Conservation (phyloP, 2,888 invertebrate genomes). For the Periphyllus acericola region DNA sequence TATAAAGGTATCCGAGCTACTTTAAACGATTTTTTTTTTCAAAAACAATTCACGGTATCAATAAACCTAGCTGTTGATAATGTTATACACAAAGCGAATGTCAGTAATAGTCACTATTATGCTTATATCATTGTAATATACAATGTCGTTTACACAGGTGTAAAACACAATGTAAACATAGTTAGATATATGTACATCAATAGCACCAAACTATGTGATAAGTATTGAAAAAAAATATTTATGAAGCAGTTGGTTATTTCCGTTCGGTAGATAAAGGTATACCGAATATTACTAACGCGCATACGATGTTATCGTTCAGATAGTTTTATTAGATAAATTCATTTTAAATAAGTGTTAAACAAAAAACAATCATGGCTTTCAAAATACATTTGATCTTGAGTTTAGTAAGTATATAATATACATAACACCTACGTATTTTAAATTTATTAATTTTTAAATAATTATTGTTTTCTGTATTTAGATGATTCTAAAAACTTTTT, state of each 20-base stretch:
- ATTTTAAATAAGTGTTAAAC: neutral
- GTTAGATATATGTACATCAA: neutral
- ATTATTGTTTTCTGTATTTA: neutral
- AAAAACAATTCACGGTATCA: neutral
- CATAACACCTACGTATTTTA: neutral
- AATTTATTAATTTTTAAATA: neutral
- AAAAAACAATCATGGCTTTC: neutral
- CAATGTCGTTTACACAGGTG: neutral
- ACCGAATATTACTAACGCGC: neutral
- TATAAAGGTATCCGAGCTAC: no score
- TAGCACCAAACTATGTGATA: neutral
- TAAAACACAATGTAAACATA: neutral
- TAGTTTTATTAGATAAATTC: neutral
- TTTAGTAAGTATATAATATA: constrained; percentile 13
- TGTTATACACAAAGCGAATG: neutral
- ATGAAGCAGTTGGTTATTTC: neutral
- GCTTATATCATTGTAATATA: neutral
- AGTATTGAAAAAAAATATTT: neutral
- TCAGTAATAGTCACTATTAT: neutral
- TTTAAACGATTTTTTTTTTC: no score
- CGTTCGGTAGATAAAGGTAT: no score
- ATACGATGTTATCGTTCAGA: neutral
- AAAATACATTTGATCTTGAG: neutral
- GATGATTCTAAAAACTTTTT: neutral
- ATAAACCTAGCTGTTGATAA: neutral